Evolutionary conservation across 2,797 vertebrate species (phyloP).

Genomic region (Salarias fasciatus): DNA sequence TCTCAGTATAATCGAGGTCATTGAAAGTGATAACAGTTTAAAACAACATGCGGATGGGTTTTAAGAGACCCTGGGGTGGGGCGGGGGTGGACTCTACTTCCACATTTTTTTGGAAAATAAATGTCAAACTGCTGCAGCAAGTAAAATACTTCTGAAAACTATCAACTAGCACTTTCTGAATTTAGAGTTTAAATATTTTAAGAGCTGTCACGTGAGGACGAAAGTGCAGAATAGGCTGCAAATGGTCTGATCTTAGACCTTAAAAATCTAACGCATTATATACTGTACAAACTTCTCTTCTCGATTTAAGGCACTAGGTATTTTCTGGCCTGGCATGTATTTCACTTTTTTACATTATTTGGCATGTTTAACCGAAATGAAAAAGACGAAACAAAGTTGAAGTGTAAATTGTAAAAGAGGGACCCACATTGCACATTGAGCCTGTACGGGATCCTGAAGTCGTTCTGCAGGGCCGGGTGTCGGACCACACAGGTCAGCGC

Average conservation of each 20-base stretch:
- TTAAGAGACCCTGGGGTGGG: too few species aligned
- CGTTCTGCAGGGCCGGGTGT: constrained; percentile 91
- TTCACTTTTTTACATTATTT: too few species aligned
- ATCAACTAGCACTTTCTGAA: constrained; percentile 6
- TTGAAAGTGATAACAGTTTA: too few species aligned
- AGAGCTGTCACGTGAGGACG: background rate
- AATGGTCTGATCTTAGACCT: background rate
- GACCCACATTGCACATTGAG: constrained; percentile 96
- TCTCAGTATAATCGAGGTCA: too few species aligned
- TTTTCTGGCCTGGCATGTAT: background rate
- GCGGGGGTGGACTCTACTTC: too few species aligned
- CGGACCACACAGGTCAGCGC: constrained; percentile 91
- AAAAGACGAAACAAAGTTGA: background rate
- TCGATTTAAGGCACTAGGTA: background rate
- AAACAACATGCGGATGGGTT: too few species aligned
- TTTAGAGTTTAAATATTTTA: background rate
- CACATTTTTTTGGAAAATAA: too few species aligned
- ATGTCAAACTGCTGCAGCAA: background rate
- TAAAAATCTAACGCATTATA: too few species aligned
- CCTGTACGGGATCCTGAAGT: constrained; percentile 89
- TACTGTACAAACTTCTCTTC: background rate
- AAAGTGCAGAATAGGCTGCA: too few species aligned
- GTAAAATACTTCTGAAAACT: background rate
- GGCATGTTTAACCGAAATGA: background rate
- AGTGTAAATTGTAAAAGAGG: background rate